Evolutionary conservation across 2,888 invertebrate species (phyloP).

Genomic region (Eupithecia dodoneata): DNA sequence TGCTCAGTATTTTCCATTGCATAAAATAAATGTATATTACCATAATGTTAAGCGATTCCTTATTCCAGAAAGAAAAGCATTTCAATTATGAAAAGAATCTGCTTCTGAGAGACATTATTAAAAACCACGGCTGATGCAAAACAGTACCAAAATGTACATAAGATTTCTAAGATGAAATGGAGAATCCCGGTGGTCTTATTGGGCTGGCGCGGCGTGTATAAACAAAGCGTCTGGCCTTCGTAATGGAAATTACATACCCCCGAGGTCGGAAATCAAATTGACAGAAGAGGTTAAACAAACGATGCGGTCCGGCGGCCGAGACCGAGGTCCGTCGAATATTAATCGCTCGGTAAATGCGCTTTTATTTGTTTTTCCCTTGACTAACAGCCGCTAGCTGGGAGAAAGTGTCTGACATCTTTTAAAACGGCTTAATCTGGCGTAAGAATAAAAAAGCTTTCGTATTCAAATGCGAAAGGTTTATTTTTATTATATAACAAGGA

Average conservation of each 20-base stretch:
- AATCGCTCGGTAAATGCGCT: constrained; percentile 80
- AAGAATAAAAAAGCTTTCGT: constrained; percentile 8
- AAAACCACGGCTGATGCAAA: constrained; percentile 42
- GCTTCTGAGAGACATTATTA: constrained; percentile 38
- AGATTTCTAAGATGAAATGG: constrained; percentile 62
- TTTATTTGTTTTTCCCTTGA: constrained; percentile 76
- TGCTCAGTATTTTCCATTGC: constrained; percentile 26
- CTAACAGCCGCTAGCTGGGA: constrained; percentile 49
- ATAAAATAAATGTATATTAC: constrained; percentile 29
- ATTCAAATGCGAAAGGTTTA: neutral
- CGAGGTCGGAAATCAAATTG: constrained; percentile 83
- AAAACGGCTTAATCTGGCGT: constrained; percentile 30
- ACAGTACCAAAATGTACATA: constrained; percentile 46
- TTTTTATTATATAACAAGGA: neutral
- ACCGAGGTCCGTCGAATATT: constrained; percentile 77
- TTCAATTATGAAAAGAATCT: constrained; percentile 34
- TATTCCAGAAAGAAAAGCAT: constrained; percentile 30
- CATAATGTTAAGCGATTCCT: constrained; percentile 26
- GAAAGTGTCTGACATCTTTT: constrained; percentile 50
- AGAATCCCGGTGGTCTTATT: constrained; percentile 66
- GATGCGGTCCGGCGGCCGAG: constrained; percentile 77
- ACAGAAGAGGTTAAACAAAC: constrained; percentile 84
- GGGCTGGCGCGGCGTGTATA: constrained; percentile 69
- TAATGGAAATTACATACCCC: constrained; percentile 83
- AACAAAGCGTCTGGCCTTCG: constrained; percentile 76